Base-by-base conservation (phyloP, 2,113 vertebrate species). In the Rhipidura dahli region DNA sequence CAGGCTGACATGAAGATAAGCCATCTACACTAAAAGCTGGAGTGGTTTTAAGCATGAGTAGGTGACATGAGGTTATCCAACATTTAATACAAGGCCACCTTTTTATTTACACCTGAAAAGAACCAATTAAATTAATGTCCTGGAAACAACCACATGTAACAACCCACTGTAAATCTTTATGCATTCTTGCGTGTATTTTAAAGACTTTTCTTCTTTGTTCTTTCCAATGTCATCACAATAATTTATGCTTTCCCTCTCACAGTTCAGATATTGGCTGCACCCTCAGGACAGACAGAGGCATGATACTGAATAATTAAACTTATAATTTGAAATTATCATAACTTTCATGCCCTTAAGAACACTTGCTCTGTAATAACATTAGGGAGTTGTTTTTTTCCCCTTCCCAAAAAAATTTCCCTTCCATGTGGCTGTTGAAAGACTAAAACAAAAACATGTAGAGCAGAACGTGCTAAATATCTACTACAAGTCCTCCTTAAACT, bases 111-210 rank as follows among this genome's bases (percentile, higher is more conserved):
- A 64, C 11, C 23, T 24, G 26, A 49, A 37, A 65, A 69, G 40
- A 69, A 65, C 5, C n/a, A 69, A 71, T 95, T 84, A 78, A 94
- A 91, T 89, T 83, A 93, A 88, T 39, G 83, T 60, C 59, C 60
- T 73, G 80, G 68, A 88, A 95, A 94, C 31, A 85, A 37, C 9
- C 15, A 72, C 40, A 45, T 15, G 5, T 68, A 82, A 71, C 42
- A 82, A 33, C 11, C 30, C 47, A 50, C 33, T n/a, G 33, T 66
- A 93, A 96, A 85, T 71, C 66, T 75, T 60, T 56, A 60, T 47
- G 39, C 18, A 17, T 49, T 40, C 24, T 7, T 87, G 20, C 5
- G 0, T 15, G 13, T 68, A 54, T 79, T 94, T 87, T 63, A 50
- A 84, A 63, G 47, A 59, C 42, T 79, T n/a, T 45, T 77, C 24